Base-by-base conservation (phyloP, 1,140 invertebrate species). In the Tetraneura akinire region DNA sequence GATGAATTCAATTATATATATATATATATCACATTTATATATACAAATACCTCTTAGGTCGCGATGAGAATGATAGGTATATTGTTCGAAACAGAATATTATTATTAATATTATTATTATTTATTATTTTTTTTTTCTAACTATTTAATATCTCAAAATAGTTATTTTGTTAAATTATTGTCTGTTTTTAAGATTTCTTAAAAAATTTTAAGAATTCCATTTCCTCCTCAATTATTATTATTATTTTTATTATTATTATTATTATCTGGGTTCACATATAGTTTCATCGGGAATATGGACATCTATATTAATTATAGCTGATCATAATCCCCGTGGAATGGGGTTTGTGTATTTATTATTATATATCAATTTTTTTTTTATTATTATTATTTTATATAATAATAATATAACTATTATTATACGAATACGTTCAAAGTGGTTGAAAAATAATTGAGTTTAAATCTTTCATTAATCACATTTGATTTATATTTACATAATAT, bases 251-350 rank as follows among this genome's bases (percentile, higher is more conserved):
- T 62, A 62, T 60, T 60, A 26, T 47, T 45, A 42, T 76, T 45
- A 76, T 60, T 26, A 60, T 45, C 55, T 60, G 74, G 53, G 74
- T 60, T 78, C 55, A 78, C 51, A 47, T 78, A 32, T 62, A 78
- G 55, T 78, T 78, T 78, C 74, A 78, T 78, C 14, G 74, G 74
- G 74, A 78, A 78, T 78, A 78, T 78, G 74, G 74, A 78, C 74
- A 78, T 78, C 74, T 78, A 21, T 78, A 78, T 42, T 62, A 51
- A 37, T 78, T 45, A 62, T 45, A 62, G 74, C 74, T 78, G 74
- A 78, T 78, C 74, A 78, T 78, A 78, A 55, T 78, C 74, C 74
- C 74, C 55, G 14, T 78, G 74, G 55, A 78, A 78, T 78, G 47
- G 74, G 74, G 74, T 78, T 60, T 78, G 29, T 78, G 53, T 78